Conservation (phyloP, 2,888 invertebrate genomes). For the Cyclophora punctaria region DNA sequence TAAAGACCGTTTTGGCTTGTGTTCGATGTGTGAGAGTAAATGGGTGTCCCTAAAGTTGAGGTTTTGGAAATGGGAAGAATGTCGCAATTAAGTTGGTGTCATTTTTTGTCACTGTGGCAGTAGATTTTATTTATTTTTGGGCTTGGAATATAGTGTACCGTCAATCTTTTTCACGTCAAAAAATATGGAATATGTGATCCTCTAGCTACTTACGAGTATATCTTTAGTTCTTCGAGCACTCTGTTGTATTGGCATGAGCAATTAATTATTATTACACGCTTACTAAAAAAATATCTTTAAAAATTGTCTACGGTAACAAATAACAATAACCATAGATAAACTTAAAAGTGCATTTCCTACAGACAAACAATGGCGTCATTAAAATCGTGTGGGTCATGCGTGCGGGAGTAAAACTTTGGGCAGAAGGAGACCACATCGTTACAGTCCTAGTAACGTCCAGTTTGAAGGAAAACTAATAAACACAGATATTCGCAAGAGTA, state of each 20-base stretch:
- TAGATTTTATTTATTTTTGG: no score
- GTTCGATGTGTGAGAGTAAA: slow-evolving; percentile 18
- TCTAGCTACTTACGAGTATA: no score
- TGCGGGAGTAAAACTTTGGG: slow-evolving; percentile 32
- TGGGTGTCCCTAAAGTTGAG: slow-evolving; percentile 26
- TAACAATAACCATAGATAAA: neutral
- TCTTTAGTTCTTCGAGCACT: no score
- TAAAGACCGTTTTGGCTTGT: no score
- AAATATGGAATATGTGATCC: no score
- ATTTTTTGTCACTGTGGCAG: no score
- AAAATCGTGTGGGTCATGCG: slow-evolving; percentile 55
- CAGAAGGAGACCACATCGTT: slow-evolving; percentile 41
- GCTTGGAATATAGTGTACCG: no score
- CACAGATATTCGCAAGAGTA: neutral
- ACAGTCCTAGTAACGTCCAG: slow-evolving; percentile 24
- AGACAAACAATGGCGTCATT: slow-evolving; percentile 34
- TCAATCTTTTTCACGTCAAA: no score
- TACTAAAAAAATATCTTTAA: no score
- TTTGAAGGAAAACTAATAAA: slow-evolving; percentile 27
- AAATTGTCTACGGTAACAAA: neutral
- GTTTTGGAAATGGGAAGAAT: slow-evolving; percentile 22
- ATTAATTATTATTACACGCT: no score
- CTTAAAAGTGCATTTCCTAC: neutral
- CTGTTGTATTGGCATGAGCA: no score
- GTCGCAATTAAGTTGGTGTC: no score